Evolutionary conservation across 2,113 vertebrate genomes (phyloP).

Genomic region (Eubucco bourcierii): DNA sequence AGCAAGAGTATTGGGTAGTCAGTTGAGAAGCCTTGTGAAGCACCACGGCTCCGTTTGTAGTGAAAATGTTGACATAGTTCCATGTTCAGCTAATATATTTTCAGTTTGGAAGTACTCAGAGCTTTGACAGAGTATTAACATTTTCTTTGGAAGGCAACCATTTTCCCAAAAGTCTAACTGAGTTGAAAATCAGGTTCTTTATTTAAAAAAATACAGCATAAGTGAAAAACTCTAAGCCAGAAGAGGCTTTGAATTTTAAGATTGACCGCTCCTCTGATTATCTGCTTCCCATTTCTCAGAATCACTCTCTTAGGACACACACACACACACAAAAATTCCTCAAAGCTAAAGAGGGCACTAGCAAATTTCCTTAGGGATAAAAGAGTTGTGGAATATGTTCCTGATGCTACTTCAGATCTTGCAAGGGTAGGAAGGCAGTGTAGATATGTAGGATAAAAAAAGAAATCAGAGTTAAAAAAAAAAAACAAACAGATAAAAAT

Average conservation of each 20-base stretch:
- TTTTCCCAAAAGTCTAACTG: slow-evolving; percentile 60
- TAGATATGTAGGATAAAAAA: not conserved
- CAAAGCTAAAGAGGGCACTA: not conserved
- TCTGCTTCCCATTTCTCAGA: not conserved
- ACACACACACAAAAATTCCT: not conserved
- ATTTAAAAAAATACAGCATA: not conserved
- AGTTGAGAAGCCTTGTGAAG: slow-evolving; percentile 10
- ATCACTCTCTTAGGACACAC: not conserved
- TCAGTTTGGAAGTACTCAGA: slow-evolving; percentile 53
- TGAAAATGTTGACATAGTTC: slow-evolving; percentile 62
- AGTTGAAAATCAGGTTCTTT: slow-evolving; percentile 40
- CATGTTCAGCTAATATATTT: slow-evolving; percentile 58
- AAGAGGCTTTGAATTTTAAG: slow-evolving; percentile 17
- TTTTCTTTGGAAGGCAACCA: slow-evolving; percentile 64
- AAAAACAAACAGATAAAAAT: not conserved
- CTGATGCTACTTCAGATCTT: not conserved
- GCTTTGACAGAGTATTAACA: slow-evolving; percentile 51
- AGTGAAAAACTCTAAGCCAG: slow-evolving; percentile 45
- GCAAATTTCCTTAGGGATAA: not conserved
- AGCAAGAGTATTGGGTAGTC: not conserved
- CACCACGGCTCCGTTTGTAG: not conserved
- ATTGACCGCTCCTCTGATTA: not conserved
- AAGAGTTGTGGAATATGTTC: not conserved
- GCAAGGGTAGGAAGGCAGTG: not conserved
- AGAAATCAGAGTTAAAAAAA: not conserved